Evolutionary conservation across 2,113 vertebrate species (phyloP).

Genomic region (Mesocricetus auratus): DNA sequence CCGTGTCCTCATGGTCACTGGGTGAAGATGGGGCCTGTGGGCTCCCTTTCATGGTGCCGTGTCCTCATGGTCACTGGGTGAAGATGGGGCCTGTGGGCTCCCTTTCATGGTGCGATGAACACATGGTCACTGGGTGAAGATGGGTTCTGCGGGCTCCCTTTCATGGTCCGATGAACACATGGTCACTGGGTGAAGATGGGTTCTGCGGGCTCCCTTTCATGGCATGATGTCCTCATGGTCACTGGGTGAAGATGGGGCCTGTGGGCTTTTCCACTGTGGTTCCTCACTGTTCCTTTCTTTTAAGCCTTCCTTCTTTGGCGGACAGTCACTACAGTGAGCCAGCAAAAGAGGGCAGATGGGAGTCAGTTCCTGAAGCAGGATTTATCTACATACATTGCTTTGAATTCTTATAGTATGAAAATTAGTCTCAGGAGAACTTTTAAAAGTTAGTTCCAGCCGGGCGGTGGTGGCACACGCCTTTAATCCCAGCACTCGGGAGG

Average conservation of each 20-base stretch:
- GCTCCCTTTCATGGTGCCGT: no score
- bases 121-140: no score
- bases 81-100: no score
- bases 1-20: no score
- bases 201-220: background rate
- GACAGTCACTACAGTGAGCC: background rate
- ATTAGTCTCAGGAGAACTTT: background rate
- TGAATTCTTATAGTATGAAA: background rate
- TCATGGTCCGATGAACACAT: no score
- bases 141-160: no score
- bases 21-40: background rate
- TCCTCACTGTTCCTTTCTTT: background rate
- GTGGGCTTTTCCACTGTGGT: background rate
- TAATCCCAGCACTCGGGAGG: no score
- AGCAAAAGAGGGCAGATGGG: background rate
- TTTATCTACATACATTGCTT: background rate
- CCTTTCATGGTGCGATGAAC: no score
- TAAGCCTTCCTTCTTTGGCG: background rate
- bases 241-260: background rate
- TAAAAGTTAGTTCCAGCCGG: background rate
- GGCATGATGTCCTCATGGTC: rapidly evolving
- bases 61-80: no score
- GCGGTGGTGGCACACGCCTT: no score
- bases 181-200: background rate
- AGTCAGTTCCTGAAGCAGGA: background rate